A percentile compares a stretch with the other conserved stretches of the same genome.
Conservation (phyloP, 2,888 invertebrate species). For the Eupithecia insigniata region DNA sequence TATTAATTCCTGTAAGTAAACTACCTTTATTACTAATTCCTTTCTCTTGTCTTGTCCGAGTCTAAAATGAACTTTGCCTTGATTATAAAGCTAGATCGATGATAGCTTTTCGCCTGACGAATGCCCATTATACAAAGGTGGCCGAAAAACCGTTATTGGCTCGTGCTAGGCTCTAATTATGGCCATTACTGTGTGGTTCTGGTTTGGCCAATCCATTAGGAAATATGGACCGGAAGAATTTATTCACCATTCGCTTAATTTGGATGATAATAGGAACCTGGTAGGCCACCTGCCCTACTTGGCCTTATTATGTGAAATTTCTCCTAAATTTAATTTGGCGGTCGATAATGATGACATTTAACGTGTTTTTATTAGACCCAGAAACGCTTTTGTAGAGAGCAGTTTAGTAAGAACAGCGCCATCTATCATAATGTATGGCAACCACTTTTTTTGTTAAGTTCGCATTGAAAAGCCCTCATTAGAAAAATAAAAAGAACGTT, state of each 20-base stretch:
- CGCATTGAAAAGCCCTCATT: no score
- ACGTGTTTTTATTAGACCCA: no score
- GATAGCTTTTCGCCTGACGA: constrained; percentile 54
- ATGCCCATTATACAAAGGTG: constrained; percentile 43
- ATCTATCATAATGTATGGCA: no score
- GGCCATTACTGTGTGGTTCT: constrained; percentile 38
- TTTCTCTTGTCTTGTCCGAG: neutral
- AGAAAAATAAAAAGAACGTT: no score
- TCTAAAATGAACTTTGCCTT: neutral
- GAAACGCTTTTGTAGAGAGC: no score
- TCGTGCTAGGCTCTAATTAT: constrained; percentile 28
- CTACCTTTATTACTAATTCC: no score
- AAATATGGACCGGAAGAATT: constrained; percentile 46
- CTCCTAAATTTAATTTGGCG: neutral
- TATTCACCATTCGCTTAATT: constrained; percentile 44
- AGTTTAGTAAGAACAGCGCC: no score
- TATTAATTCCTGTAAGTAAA: no score
- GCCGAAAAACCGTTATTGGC: constrained; percentile 37
- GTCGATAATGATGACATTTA: neutral
- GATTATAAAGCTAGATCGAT: constrained; percentile 1
- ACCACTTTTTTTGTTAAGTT: no score
- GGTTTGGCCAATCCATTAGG: constrained; percentile 50
- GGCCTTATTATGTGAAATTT: neutral
- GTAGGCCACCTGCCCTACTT: neutral
- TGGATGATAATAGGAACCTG: constrained; percentile 22